phyloP scores from a whole-genome alignment of 2,888 invertebrate genomes.

The Nebria brevicollis region DNA sequence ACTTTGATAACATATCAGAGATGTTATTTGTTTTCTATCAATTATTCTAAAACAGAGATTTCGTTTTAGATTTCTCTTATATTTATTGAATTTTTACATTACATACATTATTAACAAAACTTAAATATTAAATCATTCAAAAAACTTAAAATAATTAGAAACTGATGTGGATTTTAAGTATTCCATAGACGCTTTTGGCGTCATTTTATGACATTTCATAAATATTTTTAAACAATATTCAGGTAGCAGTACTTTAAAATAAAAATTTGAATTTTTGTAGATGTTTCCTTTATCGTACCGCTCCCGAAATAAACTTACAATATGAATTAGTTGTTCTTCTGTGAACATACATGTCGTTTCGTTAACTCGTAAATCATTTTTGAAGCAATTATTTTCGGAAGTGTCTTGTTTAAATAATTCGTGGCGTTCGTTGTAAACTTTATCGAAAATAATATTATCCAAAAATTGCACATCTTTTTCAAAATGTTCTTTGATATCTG shows the following conservation, averaged over 20 bases:
- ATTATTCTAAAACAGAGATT: too few species aligned
- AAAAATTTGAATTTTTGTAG: slow-evolving; percentile 53
- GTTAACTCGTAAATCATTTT: slow-evolving; percentile 54
- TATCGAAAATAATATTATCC: slow-evolving; percentile 47
- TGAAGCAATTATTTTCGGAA: slow-evolving; percentile 19
- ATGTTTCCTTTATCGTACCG: slow-evolving; percentile 51
- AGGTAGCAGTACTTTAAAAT: slow-evolving; percentile 57
- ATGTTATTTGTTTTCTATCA: too few species aligned
- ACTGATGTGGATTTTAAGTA: slow-evolving; percentile 54
- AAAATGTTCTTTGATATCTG: slow-evolving; percentile 47
- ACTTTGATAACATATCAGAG: too few species aligned
- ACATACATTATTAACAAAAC: not conserved
- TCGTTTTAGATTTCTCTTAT: too few species aligned
- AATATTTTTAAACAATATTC: slow-evolving; percentile 58
- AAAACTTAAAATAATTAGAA: slow-evolving; percentile 15
- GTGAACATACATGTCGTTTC: slow-evolving; percentile 56
- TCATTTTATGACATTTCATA: slow-evolving; percentile 54
- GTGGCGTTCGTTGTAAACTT: slow-evolving; percentile 43
- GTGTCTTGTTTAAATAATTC: slow-evolving; percentile 47
- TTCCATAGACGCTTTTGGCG: slow-evolving; percentile 51
- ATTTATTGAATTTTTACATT: not conserved
- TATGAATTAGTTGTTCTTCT: slow-evolving; percentile 54
- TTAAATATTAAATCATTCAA: not conserved
- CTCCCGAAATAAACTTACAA: slow-evolving; percentile 52
- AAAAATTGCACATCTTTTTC: slow-evolving; percentile 47